A percentile compares a stretch with the other conserved stretches of the same genome.
These are phyloP conservation scores for Hymenopus coronatus DNA, from an alignment of 2,888 invertebrate species.

Conservation along the genomic window DNA sequence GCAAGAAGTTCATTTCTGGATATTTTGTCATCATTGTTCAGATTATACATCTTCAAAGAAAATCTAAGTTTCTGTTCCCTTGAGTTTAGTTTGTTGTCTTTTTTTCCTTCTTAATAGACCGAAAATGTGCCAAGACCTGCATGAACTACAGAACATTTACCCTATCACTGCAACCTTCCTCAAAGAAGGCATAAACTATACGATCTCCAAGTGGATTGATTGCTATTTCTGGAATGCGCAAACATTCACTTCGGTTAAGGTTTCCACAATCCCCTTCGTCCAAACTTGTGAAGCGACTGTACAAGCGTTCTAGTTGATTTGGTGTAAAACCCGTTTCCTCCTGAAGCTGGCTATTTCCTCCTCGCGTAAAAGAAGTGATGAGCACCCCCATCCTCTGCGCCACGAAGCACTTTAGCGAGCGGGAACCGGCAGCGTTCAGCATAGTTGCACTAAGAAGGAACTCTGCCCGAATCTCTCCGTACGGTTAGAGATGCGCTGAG, in stretches of 20 bases:
- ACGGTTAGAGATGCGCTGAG: too few species aligned
- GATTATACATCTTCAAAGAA: constrained; percentile 99
- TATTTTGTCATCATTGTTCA: constrained; percentile 95
- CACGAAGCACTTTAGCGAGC: too few species aligned
- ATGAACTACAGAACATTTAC: constrained; percentile 98
- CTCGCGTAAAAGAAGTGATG: constrained; percentile 85
- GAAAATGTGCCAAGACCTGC: constrained; percentile 90
- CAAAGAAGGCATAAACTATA: constrained; percentile 97
- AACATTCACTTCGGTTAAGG: constrained; percentile 92
- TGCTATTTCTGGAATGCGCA: constrained; percentile 95
- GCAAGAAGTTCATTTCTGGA: constrained; percentile 94
- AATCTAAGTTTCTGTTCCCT: constrained; percentile 94
- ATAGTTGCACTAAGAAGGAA: too few species aligned
- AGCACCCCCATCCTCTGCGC: constrained; percentile 94
- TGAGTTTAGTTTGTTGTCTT: constrained; percentile 87
- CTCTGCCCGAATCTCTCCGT: too few species aligned
- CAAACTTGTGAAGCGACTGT: constrained; percentile 94
- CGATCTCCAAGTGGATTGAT: constrained; percentile 97
- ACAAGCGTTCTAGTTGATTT: constrained; percentile 95
- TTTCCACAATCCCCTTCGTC: constrained; percentile 96
- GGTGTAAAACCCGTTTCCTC: constrained; percentile 97
- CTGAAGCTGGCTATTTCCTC: constrained; percentile 98
- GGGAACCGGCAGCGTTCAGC: too few species aligned
- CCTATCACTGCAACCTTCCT: constrained; percentile 80
- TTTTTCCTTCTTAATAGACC: constrained; percentile 88